A percentile compares a stretch with the other conserved stretches of the same genome.
Evolutionary conservation across 2,888 invertebrate species (phyloP).

Genomic region (Lapara coniferarum): DNA sequence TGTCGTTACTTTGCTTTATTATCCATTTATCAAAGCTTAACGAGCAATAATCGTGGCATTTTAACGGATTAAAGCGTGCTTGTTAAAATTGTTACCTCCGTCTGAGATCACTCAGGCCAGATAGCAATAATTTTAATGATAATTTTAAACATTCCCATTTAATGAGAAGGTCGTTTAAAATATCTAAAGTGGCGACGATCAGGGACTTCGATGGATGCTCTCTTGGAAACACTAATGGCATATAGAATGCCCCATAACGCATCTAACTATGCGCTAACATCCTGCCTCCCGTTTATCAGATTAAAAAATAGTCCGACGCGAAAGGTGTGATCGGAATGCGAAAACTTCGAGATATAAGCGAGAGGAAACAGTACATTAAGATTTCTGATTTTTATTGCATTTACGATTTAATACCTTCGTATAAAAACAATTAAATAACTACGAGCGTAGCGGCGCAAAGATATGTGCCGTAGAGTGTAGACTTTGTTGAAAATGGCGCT

Average conservation of each 20-base stretch:
- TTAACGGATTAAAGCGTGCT: constrained; percentile 59
- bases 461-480: neutral
- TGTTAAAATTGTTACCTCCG: constrained; percentile 62
- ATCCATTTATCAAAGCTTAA: constrained; percentile 74
- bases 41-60: constrained; percentile 68
- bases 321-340: constrained; percentile 19
- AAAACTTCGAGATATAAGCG: constrained; percentile 13
- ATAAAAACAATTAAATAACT: constrained; percentile 18
- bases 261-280: constrained; percentile 14
- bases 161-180: constrained; percentile 36
- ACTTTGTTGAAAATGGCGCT: neutral
- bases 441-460: neutral
- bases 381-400: constrained; percentile 17
- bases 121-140: constrained; percentile 50
- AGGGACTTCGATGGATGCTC: constrained; percentile 15
- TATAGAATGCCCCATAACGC: constrained; percentile 13
- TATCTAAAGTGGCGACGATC: constrained; percentile 28
- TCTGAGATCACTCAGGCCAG: constrained; percentile 44
- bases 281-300: constrained; percentile 16
- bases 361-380: constrained; percentile 21
- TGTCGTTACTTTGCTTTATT: constrained; percentile 67
- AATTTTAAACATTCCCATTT: constrained; percentile 43
- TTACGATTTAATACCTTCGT: constrained; percentile 4
- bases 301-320: constrained; percentile 18
- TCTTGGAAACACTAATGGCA: neutral